Evolutionary conservation across 2,797 vertebrate genomes (phyloP), one percentile per base, ranked within the genome.

Genomic region (Hippocampus kuda): DNA sequence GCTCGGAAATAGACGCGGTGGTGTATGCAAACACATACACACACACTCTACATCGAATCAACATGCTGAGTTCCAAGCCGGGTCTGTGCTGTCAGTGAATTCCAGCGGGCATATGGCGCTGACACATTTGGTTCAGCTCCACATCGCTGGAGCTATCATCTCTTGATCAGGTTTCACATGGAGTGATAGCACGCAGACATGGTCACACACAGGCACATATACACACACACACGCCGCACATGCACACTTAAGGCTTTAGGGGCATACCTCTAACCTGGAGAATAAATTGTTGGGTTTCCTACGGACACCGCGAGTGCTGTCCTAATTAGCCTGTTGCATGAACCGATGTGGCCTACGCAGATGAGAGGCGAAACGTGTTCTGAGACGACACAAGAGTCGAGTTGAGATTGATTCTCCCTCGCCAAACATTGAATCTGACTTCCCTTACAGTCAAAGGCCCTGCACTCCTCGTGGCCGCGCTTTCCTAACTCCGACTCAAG

Each of bases 111-210:
- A 63, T 67, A 62, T 77, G 49, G 68, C 68, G 53, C 72, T 76
- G 76, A 81, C 82, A 82, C 80, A 75, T 78, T 80, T 77, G 81
- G 79, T 79, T 81, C 68, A 72, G 70, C 72, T 77, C 71, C 72
- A 75, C 56, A 59, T 59, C 26, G 72, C 73, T 72, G 72, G 77
- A 53, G 63, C 74, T 69, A 65, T 72, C 67, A 5, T 69, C 71
- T 70, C 77, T 64, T 70, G 65, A 70, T 78, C 72, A 70, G 70
- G 78, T 82, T 80, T 77, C 71, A 74, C 68, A 65, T 59, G 11
- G 65, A 38, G 69, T 49, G 46, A 67, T 27, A 34, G 73, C 60
- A n/a, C 67, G 59, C 68, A 82, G 75, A 67, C 70, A 34, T 34
- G 34, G 34, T 34, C 34, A 72, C 41, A 68, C 54, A 68, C 54